These are phyloP conservation scores for Saxicola maurus DNA, from an alignment of 2,797 vertebrate species.

Conservation along the genomic window DNA sequence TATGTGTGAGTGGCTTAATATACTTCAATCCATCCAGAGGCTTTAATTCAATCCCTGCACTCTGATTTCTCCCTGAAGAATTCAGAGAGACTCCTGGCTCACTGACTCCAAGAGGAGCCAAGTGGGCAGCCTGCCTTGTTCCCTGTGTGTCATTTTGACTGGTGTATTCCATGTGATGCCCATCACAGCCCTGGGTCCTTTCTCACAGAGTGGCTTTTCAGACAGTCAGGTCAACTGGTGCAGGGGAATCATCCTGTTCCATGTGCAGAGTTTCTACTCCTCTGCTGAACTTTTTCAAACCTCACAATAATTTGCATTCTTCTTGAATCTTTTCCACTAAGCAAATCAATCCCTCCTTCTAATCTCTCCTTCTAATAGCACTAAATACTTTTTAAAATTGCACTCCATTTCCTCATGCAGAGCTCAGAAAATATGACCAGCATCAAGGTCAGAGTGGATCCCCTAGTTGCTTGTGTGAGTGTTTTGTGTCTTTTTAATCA, in stretches of 20 bases:
- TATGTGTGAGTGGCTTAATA: too few relatives aligned
- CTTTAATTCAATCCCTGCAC: too few relatives aligned
- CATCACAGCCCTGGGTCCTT: fast-evolving
- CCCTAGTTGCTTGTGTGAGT: not conserved
- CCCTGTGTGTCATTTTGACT: not conserved
- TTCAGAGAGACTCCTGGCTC: too few relatives aligned
- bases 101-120: not conserved
- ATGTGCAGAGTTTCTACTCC: not conserved
- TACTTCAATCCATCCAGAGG: too few relatives aligned
- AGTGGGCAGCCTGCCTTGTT: not conserved
- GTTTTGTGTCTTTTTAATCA: not conserved
- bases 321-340: not conserved
- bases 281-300: not conserved
- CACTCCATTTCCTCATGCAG: not conserved
- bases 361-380: too few relatives aligned
- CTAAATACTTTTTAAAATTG: not conserved
- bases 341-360: not conserved
- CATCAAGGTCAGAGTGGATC: not conserved
- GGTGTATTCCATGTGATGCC: not conserved
- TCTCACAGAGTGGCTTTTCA: not conserved
- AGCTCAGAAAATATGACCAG: not conserved
- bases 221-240: not conserved
- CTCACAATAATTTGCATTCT: not conserved
- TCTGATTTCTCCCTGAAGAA: too few relatives aligned
- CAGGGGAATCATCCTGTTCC: not conserved